These are phyloP conservation scores for Nebria salina DNA, from an alignment of 2,888 invertebrate genomes.

Conservation along the genomic window DNA sequence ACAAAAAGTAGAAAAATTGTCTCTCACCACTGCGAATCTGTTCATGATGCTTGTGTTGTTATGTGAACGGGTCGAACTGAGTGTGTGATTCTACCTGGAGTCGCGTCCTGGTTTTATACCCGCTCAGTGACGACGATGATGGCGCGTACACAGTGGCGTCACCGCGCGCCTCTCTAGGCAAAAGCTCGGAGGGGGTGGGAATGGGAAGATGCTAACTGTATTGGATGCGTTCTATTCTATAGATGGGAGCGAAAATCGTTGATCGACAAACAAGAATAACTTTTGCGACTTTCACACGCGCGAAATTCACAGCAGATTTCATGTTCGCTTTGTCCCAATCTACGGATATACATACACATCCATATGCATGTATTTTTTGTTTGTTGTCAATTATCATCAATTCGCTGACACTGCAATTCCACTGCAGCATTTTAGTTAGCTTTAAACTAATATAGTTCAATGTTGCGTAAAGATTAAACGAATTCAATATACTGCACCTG, in stretches of 20 bases:
- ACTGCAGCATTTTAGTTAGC: too few relatives aligned
- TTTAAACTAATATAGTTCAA: too few relatives aligned
- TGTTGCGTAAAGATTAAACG: too few relatives aligned
- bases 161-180: neutral
- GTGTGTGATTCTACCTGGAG: slow-evolving; percentile 23
- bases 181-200: slow-evolving; percentile 2
- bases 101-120: slow-evolving; percentile 34
- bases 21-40: slow-evolving; percentile 63
- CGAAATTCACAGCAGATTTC: slow-evolving; percentile 2
- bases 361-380: too few relatives aligned
- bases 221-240: neutral
- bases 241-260: neutral
- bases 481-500: too few relatives aligned
- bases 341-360: too few relatives aligned
- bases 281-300: slow-evolving; percentile 16
- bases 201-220: slow-evolving; percentile 18
- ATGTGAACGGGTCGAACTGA: slow-evolving; percentile 40
- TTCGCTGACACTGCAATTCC: too few relatives aligned
- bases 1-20: slow-evolving; percentile 45
- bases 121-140: slow-evolving; percentile 14
- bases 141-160: slow-evolving; percentile 10
- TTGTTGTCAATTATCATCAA: too few relatives aligned
- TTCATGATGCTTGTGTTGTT: slow-evolving; percentile 61
- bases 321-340: neutral
- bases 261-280: slow-evolving; percentile 3